Evolutionary conservation across 2,113 vertebrate species (phyloP), one percentile per base, ranked within the genome.

Genomic region (Oreochromis niloticus): DNA sequence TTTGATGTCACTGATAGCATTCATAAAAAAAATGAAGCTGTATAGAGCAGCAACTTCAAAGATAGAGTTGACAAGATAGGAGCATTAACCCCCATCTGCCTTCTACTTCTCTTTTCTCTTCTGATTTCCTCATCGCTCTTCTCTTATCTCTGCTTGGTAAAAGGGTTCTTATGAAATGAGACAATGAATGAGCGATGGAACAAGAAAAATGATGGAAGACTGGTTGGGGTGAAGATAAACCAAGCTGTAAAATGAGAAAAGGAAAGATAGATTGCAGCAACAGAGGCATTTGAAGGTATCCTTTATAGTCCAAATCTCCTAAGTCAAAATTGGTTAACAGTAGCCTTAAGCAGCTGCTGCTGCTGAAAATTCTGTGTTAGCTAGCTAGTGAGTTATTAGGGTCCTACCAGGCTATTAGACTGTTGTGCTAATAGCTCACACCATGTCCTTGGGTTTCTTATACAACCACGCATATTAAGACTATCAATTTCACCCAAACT

Each of bases 1-100:
- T 96, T 96, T 96, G 95, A 97, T 97, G 94, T 94, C 89, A 95
- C 93, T 86, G 95, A 96, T 96, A 94, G 85, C 88, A 81, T 89
- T 59, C 63, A 71, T 86, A 80, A 87, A 92, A 90, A 87, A 88
- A 90, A 88, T 71, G 52, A 36, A 89, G 86, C 52, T 6, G 82
- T 88, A 91, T 93, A 93, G 91, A 94, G 94, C 90, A 92, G 88
- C 89, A 91, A 93, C 96, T 96, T 97, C 95, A 96, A 96, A 96
- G 96, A 94, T 92, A 43, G 55, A 92, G 91, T 93, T 96, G 94
- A 95, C 93, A 93, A 95, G 95, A 95, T 96, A 94, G 93, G 61
- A 90, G 91, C 92, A 94, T 96, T 95, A 94, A 87, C 93, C 85
- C 88, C 52, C 90, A 90, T 91, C 89, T 87, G 83, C 90, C 87